phyloP scores from a whole-genome alignment of 2,113 vertebrate species.

The Otolemur garnettii region DNA sequence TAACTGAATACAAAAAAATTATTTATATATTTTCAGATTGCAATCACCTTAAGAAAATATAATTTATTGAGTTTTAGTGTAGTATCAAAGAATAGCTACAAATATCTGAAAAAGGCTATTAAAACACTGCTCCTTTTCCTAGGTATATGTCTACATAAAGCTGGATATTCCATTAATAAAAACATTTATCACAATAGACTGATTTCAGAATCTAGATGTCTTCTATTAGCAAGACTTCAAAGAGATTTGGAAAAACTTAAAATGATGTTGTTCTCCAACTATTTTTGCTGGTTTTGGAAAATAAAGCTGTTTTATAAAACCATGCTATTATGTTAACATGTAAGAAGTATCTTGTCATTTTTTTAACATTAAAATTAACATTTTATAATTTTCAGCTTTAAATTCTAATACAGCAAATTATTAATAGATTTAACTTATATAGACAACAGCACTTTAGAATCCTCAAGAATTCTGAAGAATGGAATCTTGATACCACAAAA shows the following conservation, averaged over 20 bases:
- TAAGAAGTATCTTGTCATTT: neutral
- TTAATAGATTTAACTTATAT: neutral
- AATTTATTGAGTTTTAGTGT: neutral
- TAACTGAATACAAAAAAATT: neutral
- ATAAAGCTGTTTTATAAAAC: neutral
- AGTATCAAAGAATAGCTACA: constrained; percentile 1
- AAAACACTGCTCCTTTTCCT: neutral
- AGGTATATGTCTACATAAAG: neutral
- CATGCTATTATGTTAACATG: neutral
- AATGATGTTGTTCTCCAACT: neutral
- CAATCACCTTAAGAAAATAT: neutral
- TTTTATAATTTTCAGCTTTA: constrained; percentile 37
- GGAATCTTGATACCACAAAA: neutral
- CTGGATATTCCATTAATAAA: neutral
- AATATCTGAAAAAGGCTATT: neutral
- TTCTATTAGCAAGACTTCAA: constrained; percentile 10
- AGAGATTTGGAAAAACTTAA: neutral
- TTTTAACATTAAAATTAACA: constrained; percentile 34
- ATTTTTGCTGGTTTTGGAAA: neutral
- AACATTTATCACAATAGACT: neutral
- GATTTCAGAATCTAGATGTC: neutral
- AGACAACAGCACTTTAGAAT: neutral
- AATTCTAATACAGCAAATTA: neutral
- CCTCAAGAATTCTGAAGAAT: neutral
- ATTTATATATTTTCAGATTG: neutral